Conservation (phyloP, 30 jellyfish, hydroid and myxozoan species). For the Cassiopea andromeda region DNA sequence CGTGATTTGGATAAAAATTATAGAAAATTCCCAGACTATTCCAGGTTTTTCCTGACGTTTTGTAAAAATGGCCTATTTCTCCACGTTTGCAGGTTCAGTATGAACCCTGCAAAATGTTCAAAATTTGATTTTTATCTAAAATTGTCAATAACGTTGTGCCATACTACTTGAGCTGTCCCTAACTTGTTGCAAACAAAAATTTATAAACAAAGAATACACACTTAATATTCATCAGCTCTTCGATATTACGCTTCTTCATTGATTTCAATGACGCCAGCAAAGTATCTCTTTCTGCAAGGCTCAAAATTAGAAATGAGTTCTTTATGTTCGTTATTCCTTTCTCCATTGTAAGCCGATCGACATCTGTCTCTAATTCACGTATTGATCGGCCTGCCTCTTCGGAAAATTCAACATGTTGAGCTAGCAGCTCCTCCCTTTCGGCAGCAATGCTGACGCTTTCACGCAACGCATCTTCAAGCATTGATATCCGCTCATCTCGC, state of each 20-base stretch:
- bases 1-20: too few species aligned
- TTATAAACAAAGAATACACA: conserved; percentile 9
- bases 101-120: too few species aligned
- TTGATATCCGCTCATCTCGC: conserved; percentile 77
- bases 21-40: too few species aligned
- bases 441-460: conserved; percentile 96
- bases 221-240: conserved; percentile 82
- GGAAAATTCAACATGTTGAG: conserved; percentile 84
- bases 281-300: conserved; percentile 91
- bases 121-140: too few species aligned
- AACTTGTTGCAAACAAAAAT: too few species aligned
- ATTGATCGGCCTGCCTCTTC: conserved; percentile 80
- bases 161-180: too few species aligned
- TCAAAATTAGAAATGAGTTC: conserved; percentile 85
- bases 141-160: too few species aligned
- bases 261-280: conserved; percentile 77
- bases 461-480: conserved; percentile 95
- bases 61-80: too few species aligned
- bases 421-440: conserved; percentile 88
- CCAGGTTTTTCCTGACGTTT: too few species aligned
- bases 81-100: too few species aligned
- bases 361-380: conserved; percentile 66
- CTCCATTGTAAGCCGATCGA: conserved; percentile 82
- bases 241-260: conserved; percentile 66
- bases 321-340: conserved; percentile 91